Evolutionary conservation across 2,888 invertebrate genomes (phyloP).

Genomic region (Ceriagrion tenellum): DNA sequence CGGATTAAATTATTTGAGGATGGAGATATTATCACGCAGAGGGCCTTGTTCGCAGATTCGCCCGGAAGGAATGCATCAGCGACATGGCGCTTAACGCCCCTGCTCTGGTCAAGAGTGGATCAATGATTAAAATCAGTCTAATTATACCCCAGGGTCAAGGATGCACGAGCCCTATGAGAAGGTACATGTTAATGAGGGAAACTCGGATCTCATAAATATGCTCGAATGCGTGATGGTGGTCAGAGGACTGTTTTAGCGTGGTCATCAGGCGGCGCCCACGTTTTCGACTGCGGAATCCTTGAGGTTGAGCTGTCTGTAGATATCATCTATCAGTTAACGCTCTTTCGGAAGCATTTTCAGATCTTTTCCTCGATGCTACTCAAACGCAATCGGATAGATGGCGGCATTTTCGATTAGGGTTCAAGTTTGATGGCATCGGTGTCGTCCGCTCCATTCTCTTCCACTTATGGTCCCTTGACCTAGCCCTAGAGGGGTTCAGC

Average conservation of each 20-base stretch:
- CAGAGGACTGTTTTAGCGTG: neutral
- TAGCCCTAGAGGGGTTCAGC: neutral
- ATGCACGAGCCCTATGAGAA: neutral
- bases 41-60: neutral
- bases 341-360: neutral
- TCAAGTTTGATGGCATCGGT: neutral
- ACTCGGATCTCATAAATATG: neutral
- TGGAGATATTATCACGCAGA: too few relatives aligned
- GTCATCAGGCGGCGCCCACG: slow-evolving; percentile 14
- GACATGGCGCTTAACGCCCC: neutral
- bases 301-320: neutral
- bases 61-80: neutral
- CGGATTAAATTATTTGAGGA: too few relatives aligned
- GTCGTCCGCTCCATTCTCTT: neutral
- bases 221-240: neutral
- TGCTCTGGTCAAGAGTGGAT: neutral
- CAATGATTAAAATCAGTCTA: slow-evolving; percentile 17
- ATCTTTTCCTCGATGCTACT: neutral
- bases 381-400: neutral
- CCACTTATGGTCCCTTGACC: slow-evolving; percentile 34
- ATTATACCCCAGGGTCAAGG: neutral
- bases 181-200: neutral
- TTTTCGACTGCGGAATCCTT: slow-evolving; percentile 1
- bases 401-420: neutral
- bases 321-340: neutral